These are phyloP conservation scores for Psammodynastes pulverulentus DNA, from an alignment of 2,113 vertebrate genomes.

Conservation along the genomic window DNA sequence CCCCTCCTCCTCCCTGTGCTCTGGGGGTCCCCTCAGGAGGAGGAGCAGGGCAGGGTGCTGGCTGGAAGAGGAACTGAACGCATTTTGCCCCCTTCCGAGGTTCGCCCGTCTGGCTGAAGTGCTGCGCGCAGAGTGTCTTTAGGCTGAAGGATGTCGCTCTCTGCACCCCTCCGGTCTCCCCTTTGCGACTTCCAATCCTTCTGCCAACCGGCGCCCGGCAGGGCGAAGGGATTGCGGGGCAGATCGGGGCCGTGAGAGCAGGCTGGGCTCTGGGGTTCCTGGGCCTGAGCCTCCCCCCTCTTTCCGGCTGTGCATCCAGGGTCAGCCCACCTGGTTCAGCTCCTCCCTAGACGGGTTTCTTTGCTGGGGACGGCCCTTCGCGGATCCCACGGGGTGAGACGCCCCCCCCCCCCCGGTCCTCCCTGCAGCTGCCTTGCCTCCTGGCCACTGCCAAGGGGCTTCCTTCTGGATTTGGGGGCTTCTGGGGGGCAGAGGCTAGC, in stretches of 20 bases:
- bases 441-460: not conserved
- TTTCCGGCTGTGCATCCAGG: not conserved
- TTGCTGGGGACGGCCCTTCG: not conserved
- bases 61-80: not conserved
- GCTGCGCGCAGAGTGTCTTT: not conserved
- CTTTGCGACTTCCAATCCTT: not conserved
- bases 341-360: not conserved
- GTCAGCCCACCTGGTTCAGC: not conserved
- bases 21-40: not conserved
- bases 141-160: not conserved
- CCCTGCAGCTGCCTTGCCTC: not conserved
- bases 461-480: no score
- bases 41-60: not conserved
- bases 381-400: no score
- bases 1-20: not conserved
- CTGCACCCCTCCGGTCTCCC: not conserved
- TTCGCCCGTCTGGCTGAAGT: not conserved
- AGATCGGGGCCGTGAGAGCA: not conserved
- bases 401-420: rapidly evolving
- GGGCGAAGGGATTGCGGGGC: not conserved
- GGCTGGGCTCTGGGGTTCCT: not conserved
- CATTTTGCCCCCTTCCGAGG: not conserved
- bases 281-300: not conserved
- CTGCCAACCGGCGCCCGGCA: not conserved
- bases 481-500: no score